Percentiles rank a stretch among this genome's conserved stretches.
Conservation (phyloP, 2,888 invertebrate species). For the Drosophila acutilabella region DNA sequence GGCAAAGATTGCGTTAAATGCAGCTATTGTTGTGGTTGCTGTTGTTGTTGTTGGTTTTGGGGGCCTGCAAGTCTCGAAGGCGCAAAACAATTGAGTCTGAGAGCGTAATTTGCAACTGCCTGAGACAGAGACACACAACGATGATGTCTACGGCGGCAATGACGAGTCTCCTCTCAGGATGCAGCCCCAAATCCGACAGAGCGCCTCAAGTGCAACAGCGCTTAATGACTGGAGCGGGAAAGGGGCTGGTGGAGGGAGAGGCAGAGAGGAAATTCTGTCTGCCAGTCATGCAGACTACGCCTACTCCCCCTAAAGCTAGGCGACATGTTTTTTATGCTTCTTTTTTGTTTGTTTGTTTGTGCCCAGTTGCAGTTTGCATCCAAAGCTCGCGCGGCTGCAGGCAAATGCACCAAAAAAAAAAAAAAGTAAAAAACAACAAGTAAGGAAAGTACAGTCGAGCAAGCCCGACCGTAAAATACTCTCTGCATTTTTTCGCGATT, state of each 20-base stretch:
- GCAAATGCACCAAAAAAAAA: constrained; percentile 76
- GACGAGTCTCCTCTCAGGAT: constrained; percentile 68
- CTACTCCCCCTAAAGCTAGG: constrained; percentile 52
- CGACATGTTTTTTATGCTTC: constrained; percentile 66
- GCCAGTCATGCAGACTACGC: constrained; percentile 56
- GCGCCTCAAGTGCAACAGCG: constrained; percentile 59
- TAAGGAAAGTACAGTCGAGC: too few relatives aligned
- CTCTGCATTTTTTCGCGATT: too few relatives aligned
- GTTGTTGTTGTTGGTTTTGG: constrained; percentile 50
- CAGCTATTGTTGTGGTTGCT: constrained; percentile 67
- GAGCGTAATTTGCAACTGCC: constrained; percentile 83
- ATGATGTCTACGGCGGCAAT: constrained; percentile 34
- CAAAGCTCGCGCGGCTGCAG: constrained; percentile 60
- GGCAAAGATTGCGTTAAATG: constrained; percentile 77
- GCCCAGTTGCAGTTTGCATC: constrained; percentile 73
- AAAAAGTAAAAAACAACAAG: constrained; percentile 9
- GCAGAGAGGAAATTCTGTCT: constrained; percentile 26
- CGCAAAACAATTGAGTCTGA: constrained; percentile 83
- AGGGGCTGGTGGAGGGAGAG: constrained; percentile 4
- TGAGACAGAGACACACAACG: constrained; percentile 62
- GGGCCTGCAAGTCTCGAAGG: constrained; percentile 65
- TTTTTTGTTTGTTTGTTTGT: constrained; percentile 51
- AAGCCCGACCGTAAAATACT: too few relatives aligned
- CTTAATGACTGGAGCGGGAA: constrained; percentile 59
- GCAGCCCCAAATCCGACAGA: constrained; percentile 58